These are phyloP conservation scores for Atta cephalotes DNA, from an alignment of 1,140 invertebrate genomes.

Conservation along the genomic window DNA sequence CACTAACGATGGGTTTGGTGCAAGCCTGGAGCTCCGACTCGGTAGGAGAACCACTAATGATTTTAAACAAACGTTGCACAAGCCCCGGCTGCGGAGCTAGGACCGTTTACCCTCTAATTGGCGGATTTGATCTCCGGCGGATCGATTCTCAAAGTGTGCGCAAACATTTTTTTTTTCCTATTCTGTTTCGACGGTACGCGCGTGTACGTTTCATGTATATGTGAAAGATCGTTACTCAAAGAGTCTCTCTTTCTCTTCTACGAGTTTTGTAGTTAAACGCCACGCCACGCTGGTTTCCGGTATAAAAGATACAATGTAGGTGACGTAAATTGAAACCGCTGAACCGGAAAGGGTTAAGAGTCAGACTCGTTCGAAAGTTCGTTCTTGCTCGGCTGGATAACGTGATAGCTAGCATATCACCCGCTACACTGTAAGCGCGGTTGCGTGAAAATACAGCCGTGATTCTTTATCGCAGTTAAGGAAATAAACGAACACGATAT, in stretches of 20 bases:
- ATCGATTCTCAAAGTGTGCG: conserved; percentile 51
- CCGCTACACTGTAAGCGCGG: not conserved
- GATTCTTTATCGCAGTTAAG: conserved; percentile 44
- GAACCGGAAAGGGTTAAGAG: conserved; percentile 61
- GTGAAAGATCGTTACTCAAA: conserved; percentile 7
- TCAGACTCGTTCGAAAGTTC: conserved; percentile 26
- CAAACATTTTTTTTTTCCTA: not conserved
- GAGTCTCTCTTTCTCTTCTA: not conserved
- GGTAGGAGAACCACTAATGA: conserved; percentile 43
- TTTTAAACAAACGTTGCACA: conserved; percentile 55
- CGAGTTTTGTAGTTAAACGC: conserved; percentile 20
- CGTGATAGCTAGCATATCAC: conserved; percentile 51
- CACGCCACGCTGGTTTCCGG: conserved; percentile 35
- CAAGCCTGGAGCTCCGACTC: conserved; percentile 31
- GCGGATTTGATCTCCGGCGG: conserved; percentile 42
- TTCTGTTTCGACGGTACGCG: not conserved
- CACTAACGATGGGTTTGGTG: conserved; percentile 60
- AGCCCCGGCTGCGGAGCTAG: conserved; percentile 2
- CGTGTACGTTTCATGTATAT: not conserved
- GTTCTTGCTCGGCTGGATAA: conserved; percentile 42
- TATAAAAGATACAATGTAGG: conserved; percentile 25
- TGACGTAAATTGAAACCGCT: conserved; percentile 60
- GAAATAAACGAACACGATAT: conserved; percentile 61
- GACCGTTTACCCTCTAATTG: conserved; percentile 46
- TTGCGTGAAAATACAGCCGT: conserved; percentile 55